Evolutionary conservation across 2,797 vertebrate species (phyloP), one percentile per base, ranked within the genome.

Genomic region (Tenualosa ilisha): DNA sequence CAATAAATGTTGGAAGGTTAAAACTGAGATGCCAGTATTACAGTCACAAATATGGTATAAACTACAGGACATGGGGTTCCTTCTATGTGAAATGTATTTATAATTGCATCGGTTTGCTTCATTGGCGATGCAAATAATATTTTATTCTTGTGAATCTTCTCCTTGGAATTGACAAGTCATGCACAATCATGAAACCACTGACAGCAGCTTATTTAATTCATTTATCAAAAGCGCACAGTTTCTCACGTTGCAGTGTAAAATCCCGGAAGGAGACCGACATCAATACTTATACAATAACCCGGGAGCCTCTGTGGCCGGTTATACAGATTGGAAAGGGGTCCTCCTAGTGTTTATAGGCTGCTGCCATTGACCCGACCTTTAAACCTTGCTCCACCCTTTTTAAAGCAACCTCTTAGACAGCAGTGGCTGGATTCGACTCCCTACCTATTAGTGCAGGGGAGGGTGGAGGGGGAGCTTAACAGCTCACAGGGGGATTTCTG

Each of bases 351-450:
- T 68, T 68, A 13, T 20, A 22, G 61, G 81, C 59, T 31, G 82
- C 3, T 46, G 63, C 82, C 59, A 85, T 72, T 91, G 91, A 91
- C 90, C 91, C 91, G 93, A 94, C 94, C 94, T 93, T 88, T 91
- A 75, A 49, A 49, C 89, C 89, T 89, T 17, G 0, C 81, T 68
- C 90, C 87, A 91, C 90, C 89, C 89, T 89, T 54, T 91, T 92
- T 91, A 91, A 90, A 82, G 81, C 61, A 63, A 50, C 51, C 75
- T 82, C 81, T 81, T 83, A 85, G 82, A 87, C 86, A 31, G 31
- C 81, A 83, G 84, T 88, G 88, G 86, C 82, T 89, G 91, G 86
- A 89, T 89, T 87, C 89, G 88, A 88, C 88, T 85, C 63, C 3
- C 75, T 85, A 86, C 85, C 86, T 91, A 84, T 92, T 90, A 91